A percentile compares a stretch with the other conserved stretches of the same genome.
Evolutionary conservation across 2,113 vertebrate genomes (phyloP).

Genomic region (Oryzias woworae): DNA sequence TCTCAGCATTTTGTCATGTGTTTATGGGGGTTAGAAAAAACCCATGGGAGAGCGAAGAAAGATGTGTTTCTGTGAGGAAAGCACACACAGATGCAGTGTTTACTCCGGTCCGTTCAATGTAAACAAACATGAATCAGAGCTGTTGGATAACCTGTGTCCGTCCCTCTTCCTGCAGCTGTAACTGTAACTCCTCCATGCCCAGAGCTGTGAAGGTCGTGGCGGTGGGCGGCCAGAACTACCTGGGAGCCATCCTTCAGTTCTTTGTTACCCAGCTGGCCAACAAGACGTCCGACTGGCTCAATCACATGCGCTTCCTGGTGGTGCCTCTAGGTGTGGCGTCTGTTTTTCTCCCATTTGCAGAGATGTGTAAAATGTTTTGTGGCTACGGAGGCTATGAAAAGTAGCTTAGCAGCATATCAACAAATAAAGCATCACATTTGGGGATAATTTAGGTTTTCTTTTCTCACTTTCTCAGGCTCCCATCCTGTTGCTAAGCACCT

Average conservation of each 20-base stretch:
- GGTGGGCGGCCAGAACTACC: conserved; percentile 85
- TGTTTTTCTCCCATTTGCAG: not conserved
- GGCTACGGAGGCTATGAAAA: not conserved
- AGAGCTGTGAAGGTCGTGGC: conserved; percentile 86
- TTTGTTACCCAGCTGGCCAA: conserved; percentile 88
- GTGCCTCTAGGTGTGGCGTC: conserved; percentile 82
- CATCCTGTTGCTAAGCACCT: conserved; percentile 89
- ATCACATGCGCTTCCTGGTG: conserved; percentile 88
- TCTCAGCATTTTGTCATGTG: no score
- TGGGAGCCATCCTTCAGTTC: conserved; percentile 87
- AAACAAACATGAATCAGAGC: no score
- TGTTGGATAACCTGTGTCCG: not conserved
- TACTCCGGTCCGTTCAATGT: no score
- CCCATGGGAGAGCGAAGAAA: no score
- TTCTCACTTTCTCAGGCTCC: conserved; percentile 72
- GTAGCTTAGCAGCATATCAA: not conserved
- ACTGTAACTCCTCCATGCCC: conserved; percentile 89
- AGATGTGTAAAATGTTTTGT: not conserved
- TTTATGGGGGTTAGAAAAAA: no score
- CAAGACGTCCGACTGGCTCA: conserved; percentile 90
- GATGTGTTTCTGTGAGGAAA: no score
- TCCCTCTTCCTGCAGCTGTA: conserved; percentile 77
- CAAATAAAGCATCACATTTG: not conserved
- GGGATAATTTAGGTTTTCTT: not conserved
- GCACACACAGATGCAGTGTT: no score